phyloP scores from a whole-genome alignment of 1,140 invertebrate genomes.

The Nilaparvata lugens region DNA sequence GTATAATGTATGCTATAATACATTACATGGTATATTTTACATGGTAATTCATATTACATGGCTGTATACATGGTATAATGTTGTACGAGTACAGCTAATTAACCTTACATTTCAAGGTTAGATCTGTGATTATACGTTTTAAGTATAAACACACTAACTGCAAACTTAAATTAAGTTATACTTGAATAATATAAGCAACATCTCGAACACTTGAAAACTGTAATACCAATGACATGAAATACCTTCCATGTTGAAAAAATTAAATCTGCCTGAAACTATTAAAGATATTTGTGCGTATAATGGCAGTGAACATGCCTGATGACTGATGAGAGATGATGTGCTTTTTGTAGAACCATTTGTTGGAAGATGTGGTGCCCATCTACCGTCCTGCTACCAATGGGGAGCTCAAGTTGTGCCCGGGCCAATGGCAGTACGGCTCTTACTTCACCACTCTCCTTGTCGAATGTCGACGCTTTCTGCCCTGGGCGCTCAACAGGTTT shows the following conservation, averaged over 20 bases:
- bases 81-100: too few species aligned
- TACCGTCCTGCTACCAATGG: slow-evolving; percentile 58
- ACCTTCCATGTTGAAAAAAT: neutral
- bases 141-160: too few species aligned
- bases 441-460: slow-evolving; percentile 69
- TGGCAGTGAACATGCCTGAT: neutral
- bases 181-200: too few species aligned
- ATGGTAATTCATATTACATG: too few species aligned
- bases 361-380: slow-evolving; percentile 63
- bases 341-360: slow-evolving; percentile 53
- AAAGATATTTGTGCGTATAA: too few species aligned
- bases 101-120: too few species aligned
- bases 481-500: slow-evolving; percentile 59
- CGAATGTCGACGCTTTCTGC: slow-evolving; percentile 59
- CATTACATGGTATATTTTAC: too few species aligned
- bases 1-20: too few species aligned
- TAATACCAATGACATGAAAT: neutral
- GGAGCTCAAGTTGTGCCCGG: slow-evolving; percentile 58
- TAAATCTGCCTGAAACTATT: neutral
- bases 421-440: slow-evolving; percentile 70
- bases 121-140: too few species aligned
- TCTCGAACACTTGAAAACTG: too few species aligned
- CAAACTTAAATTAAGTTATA: too few species aligned
- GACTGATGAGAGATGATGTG: neutral
- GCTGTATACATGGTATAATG: too few species aligned